Evolutionary conservation across 2,797 vertebrate genomes (phyloP).

Genomic region (Myotis vivesi): DNA sequence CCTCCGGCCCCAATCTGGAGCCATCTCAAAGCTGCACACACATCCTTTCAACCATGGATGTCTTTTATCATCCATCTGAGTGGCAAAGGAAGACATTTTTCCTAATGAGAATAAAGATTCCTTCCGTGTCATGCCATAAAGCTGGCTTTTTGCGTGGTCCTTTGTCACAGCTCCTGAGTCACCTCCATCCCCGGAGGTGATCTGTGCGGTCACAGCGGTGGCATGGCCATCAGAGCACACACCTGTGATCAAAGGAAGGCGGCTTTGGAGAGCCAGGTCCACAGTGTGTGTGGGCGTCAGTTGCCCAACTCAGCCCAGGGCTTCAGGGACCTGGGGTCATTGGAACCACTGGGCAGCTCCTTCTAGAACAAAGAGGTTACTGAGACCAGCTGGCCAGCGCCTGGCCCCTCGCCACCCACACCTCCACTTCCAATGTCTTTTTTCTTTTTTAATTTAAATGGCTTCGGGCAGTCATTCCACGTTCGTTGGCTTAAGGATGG

Average conservation of each 20-base stretch:
- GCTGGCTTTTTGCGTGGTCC: slow-evolving; percentile 51
- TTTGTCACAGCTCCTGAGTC: slow-evolving; percentile 73
- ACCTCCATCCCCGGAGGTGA: slow-evolving; percentile 71
- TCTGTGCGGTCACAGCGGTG: slow-evolving; percentile 72
- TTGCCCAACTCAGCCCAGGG: slow-evolving; percentile 29
- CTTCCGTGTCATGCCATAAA: slow-evolving; percentile 9
- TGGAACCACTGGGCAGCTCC: neutral
- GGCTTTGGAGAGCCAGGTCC: slow-evolving; percentile 60
- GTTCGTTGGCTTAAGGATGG: neutral
- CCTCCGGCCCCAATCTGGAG: too few species aligned
- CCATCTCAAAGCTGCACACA: neutral
- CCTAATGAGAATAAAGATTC: neutral
- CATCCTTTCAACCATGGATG: accelerated
- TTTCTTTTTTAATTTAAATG: slow-evolving; percentile 66
- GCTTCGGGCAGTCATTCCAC: slow-evolving; percentile 24
- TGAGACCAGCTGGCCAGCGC: slow-evolving; percentile 46
- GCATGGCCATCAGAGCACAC: slow-evolving; percentile 69
- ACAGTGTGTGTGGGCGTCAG: neutral
- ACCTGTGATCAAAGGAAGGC: slow-evolving; percentile 77
- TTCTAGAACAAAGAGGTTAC: slow-evolving; percentile 69
- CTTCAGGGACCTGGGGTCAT: neutral
- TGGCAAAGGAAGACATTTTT: neutral
- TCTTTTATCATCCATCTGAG: neutral
- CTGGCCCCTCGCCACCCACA: slow-evolving; percentile 11
- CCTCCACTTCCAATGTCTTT: neutral